These are phyloP conservation scores for Balaeniceps rex DNA, from an alignment of 2,113 vertebrate species.

Conservation along the genomic window DNA sequence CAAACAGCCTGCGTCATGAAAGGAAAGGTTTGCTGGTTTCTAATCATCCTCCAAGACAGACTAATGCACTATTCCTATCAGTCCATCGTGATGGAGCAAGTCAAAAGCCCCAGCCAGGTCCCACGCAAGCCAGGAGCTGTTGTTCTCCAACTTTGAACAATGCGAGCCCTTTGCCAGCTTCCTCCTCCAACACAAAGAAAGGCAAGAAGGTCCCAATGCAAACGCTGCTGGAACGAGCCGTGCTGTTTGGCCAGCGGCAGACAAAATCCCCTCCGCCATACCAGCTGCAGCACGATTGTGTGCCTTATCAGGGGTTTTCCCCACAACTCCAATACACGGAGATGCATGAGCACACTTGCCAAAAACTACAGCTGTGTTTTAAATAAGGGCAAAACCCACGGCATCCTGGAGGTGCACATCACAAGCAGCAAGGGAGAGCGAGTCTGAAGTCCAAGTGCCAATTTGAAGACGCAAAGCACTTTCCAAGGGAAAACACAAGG, in stretches of 20 bases:
- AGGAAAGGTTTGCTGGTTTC: not conserved
- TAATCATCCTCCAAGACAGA: not conserved
- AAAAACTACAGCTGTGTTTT: not conserved
- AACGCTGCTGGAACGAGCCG: not conserved
- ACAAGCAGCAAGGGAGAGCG: not conserved
- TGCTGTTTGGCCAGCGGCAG: not conserved
- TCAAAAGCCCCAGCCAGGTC: not conserved
- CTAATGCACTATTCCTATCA: not conserved
- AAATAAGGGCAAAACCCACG: not conserved
- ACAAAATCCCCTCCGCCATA: not conserved
- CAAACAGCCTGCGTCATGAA: not conserved
- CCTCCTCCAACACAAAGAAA: constrained; percentile 12
- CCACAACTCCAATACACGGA: not conserved
- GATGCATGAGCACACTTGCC: accelerated
- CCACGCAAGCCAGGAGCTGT: not conserved
- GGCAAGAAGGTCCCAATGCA: not conserved
- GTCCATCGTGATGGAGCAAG: not conserved
- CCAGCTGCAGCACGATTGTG: not conserved
- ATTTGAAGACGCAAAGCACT: accelerated
- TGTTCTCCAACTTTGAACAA: not conserved
- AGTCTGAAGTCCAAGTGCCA: not conserved
- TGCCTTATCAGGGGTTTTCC: not conserved
- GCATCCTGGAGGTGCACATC: not conserved
- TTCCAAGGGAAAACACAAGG: not conserved
- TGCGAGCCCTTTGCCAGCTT: not conserved